Evolutionary conservation across 2,888 invertebrate species (phyloP), one percentile per base, ranked within the genome.

Genomic region (Metopia argyrocephala): DNA sequence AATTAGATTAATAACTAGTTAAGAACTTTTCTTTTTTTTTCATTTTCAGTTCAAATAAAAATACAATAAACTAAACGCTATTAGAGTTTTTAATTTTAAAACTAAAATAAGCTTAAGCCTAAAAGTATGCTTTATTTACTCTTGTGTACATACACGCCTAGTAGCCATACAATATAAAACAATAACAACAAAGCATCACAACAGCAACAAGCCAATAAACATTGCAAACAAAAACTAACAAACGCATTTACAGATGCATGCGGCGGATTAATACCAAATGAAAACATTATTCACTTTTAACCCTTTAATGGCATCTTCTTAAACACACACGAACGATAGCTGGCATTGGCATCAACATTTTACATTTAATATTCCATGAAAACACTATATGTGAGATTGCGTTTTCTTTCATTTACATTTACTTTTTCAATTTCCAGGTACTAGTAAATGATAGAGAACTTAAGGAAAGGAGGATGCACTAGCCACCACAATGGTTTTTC

Each of bases 401-500:
- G 9, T 28, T 46, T 45, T 48, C 31, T 21, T 12, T 5, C 27
- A 9, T 31, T 4, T 50, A 27, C 12, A n/a, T 9, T 52, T 38
- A 3, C 31, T 18, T 1, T 18, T 7, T 20, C 18, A 54, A 0
- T 68, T 21, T 18, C 18, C 5, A 9, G 20, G 9, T 38, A 15
- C 12, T 15, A 38, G 38, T 38, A 9, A 38, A 38, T 38, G 38
- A 3, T 38, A 38, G 9, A 15, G 38, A 12, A 12, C 15, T 12
- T 12, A 38, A 15, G 38, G 38, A 4, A 12, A 2, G 15, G 3
- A 38, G 15, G 25, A 28, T 45, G 50, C 69, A 65, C 56, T 59
- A 59, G 54, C 48, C n/a, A n/a, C n/a, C n/a, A n/a, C n/a, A 65
- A 74, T 75, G 66, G 70, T 78, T 74, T 75, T 78, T 76, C 79